Percentiles rank a stretch among this genome's conserved stretches.
These are phyloP conservation scores for Drosophila bocki DNA, from an alignment of 1,140 invertebrate species.

Conservation along the genomic window DNA sequence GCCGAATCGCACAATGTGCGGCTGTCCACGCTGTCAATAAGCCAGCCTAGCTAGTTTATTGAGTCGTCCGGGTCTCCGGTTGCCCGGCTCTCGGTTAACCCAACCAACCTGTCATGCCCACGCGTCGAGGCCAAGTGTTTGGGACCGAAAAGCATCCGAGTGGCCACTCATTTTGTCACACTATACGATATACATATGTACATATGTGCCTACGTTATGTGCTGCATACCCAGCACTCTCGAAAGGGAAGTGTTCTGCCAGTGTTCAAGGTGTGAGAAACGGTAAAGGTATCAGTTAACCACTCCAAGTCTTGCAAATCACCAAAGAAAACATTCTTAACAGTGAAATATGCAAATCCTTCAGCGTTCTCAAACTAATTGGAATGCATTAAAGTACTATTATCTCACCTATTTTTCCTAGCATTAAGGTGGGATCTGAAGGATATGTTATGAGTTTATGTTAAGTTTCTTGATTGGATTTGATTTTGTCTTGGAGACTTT, in stretches of 20 bases:
- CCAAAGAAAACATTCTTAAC: background rate
- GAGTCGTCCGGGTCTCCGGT: slow-evolving; percentile 62
- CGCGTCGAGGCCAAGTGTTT: slow-evolving; percentile 74
- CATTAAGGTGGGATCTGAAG: background rate
- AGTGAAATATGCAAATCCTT: background rate
- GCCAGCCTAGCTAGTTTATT: slow-evolving; percentile 75
- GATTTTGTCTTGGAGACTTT: too few species aligned
- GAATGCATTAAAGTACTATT: background rate
- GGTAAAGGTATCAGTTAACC: slow-evolving; percentile 21
- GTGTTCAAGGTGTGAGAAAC: slow-evolving; percentile 25
- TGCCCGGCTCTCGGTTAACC: slow-evolving; percentile 61
- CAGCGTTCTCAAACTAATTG: slow-evolving; percentile 1
- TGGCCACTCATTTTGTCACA: slow-evolving; percentile 41
- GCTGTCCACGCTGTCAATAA: slow-evolving; percentile 63
- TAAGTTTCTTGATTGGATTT: background rate
- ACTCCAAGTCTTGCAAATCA: slow-evolving; percentile 13
- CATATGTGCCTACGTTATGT: slow-evolving; percentile 10
- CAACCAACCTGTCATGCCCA: slow-evolving; percentile 73
- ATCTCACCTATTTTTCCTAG: background rate
- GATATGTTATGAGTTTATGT: background rate
- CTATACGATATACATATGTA: slow-evolving; percentile 11
- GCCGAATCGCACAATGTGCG: slow-evolving; percentile 25
- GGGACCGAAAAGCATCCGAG: slow-evolving; percentile 47
- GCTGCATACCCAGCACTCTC: slow-evolving; percentile 26
- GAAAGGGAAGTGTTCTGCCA: slow-evolving; percentile 25